Evolutionary conservation across 2,888 invertebrate species (phyloP).

Genomic region (Tuta absoluta): DNA sequence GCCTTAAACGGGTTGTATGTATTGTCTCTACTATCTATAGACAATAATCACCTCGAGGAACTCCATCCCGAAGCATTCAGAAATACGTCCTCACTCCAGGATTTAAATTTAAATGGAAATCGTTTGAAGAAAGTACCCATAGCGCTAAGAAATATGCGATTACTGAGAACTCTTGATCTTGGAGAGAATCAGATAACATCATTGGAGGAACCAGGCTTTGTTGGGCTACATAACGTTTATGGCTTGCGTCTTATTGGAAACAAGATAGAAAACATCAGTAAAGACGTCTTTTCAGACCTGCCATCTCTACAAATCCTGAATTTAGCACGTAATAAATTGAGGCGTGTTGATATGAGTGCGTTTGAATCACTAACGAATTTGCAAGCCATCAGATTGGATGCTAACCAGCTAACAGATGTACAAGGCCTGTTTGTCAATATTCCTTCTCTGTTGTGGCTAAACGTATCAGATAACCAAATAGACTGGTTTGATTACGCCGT

Average conservation of each 20-base stretch:
- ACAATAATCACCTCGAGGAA: slow-evolving; percentile 91
- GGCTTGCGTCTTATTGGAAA: slow-evolving; percentile 94
- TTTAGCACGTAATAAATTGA: slow-evolving; percentile 91
- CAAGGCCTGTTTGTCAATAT: slow-evolving; percentile 92
- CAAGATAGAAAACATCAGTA: slow-evolving; percentile 90
- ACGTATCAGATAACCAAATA: slow-evolving; percentile 94
- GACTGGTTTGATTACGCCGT: slow-evolving; percentile 94
- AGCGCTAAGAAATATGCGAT: slow-evolving; percentile 91
- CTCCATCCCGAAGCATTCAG: slow-evolving; percentile 94
- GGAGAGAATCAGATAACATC: slow-evolving; percentile 94
- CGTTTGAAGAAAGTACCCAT: slow-evolving; percentile 89
- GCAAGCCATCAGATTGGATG: slow-evolving; percentile 92
- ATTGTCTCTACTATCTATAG: slow-evolving; percentile 90
- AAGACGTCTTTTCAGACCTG: slow-evolving; percentile 88
- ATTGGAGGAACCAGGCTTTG: slow-evolving; percentile 90
- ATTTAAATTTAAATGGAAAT: slow-evolving; percentile 94
- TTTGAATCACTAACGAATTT: slow-evolving; percentile 90
- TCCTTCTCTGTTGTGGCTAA: slow-evolving; percentile 91
- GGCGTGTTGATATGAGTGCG: slow-evolving; percentile 88
- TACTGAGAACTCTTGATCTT: slow-evolving; percentile 92
- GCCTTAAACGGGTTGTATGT: slow-evolving; percentile 94
- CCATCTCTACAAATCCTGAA: slow-evolving; percentile 92
- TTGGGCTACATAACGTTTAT: slow-evolving; percentile 91
- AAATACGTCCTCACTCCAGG: slow-evolving; percentile 94
- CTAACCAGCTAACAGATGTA: slow-evolving; percentile 90